Evolutionary conservation across 2,797 vertebrate genomes (phyloP), one percentile per base, ranked within the genome.

Genomic region (Eidolon dupreanum): DNA sequence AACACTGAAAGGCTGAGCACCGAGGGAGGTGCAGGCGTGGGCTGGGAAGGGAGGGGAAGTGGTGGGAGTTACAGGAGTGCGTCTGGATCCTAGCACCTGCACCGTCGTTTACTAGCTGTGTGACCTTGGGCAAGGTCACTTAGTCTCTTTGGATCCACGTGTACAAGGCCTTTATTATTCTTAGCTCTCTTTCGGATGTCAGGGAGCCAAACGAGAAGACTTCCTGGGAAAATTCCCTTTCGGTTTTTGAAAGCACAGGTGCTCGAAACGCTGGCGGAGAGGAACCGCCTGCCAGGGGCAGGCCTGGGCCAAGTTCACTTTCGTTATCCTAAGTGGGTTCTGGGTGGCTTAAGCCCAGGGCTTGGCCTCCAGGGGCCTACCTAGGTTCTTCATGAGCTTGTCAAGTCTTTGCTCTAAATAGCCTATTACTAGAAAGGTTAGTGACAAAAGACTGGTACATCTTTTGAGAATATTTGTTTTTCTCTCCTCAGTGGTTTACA

Each of bases 11-110:
- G 0, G 0, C 2, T 36, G 53, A 57, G 33, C 70, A 36, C 24
- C 4, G 2, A 19, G 71, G 0, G 3, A 7, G 3, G 4, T 2
- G 3, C 8, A 7, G 38, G 15, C 5, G 19, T 22, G 33, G 36
- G 2, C 2, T 0, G 11, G 22, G 17, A 43, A 49, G 22, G 6
- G 16, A 65, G 65, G 65, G 6, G 15, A 33, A 0, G 1, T 12
- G 15, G 10, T 2, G 43, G n/a, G 49, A 24, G 36, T 75, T 13
- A 36, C 49, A 57, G 65, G 6, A 1, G 1, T 2, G 13, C 26
- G 28, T 51, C 51, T 57, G 16, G 12, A 51, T 66, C 59, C 55
- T 0, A 46, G 26, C 49, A 59, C 26, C 20, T 28, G 53, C 55
- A 28, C 51, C 51, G 75, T 68, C 41, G 1, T 63, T 81, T 22